Conservation (phyloP, 1,140 invertebrate genomes). For the Drosophila athabasca region DNA sequence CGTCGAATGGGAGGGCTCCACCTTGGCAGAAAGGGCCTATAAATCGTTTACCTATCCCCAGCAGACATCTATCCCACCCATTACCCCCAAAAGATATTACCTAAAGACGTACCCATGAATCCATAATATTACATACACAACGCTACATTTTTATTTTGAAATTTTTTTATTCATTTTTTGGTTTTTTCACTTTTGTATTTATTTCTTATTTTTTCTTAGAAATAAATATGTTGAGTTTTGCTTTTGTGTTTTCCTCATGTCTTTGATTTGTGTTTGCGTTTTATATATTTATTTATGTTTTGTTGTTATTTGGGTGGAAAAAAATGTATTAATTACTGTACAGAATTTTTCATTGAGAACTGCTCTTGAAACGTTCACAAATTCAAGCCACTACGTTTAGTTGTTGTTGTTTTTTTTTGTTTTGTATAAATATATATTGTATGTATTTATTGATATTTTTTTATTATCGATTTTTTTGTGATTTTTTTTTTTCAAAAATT, state of each 20-base stretch:
- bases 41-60: no score
- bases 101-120: not conserved
- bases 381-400: constrained; percentile 43
- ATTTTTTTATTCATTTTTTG: constrained; percentile 44
- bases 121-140: no score
- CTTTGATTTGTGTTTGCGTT: constrained; percentile 37
- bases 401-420: constrained; percentile 7
- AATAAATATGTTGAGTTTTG: constrained; percentile 18
- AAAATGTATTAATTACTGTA: constrained; percentile 26
- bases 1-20: no score
- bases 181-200: constrained; percentile 37
- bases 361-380: constrained; percentile 20
- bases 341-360: constrained; percentile 30
- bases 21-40: no score
- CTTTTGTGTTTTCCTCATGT: constrained; percentile 7
- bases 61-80: no score
- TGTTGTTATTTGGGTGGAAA: constrained; percentile 15
- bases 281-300: constrained; percentile 17
- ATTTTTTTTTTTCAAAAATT: constrained; percentile 29
- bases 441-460: constrained; percentile 27
- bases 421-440: constrained; percentile 53
- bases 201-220: constrained; percentile 30
- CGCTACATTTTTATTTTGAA: constrained; percentile 4
- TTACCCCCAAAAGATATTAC: no score
- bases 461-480: constrained; percentile 10